Base-by-base conservation (phyloP, 2,888 invertebrate genomes). In the Agrochola macilenta region DNA sequence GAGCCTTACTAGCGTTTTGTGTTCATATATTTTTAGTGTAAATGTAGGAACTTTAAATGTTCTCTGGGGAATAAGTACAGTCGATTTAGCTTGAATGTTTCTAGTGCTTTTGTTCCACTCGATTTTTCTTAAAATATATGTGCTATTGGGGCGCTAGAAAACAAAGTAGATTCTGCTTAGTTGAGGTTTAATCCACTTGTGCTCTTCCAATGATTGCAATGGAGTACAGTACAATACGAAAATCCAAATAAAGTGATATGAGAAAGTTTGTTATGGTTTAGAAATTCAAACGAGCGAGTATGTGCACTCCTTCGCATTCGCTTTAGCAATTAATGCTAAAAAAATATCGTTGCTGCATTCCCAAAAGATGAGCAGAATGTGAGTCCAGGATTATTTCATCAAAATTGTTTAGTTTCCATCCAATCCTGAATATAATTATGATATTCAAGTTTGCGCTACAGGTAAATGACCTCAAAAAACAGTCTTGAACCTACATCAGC, bases 21-120 rank as follows among this genome's bases (percentile, higher is more conserved):
- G 57, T 63, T 79, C 57, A 58, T 69, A 80, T 80, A 64, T 69
- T 74, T 63, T 43, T 26, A 68, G 57, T 74, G 61, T 35, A 74
- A 39, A 68, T 20, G 43, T 11, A 30, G 11, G 20, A 66, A 72
- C 54, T 79, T 9, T 17, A 35, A 72, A 46, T 65, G 8, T 30
- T 60, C 1, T 58, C 20, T 8, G 2, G 20, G 23, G 49, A 52
- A 69, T 61, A 72, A 60, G 49, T 65, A 23, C 43, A 46, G 17
- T 7, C 7, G 30, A 65, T 46, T 3, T 14, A 23, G n/a, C 43
- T 79, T 30, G 9, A 17, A 52, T 64, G 49, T 58, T 35, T 71
- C 9, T 60, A 20, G 35, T 60, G 52, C 11, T 52, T 70, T 49
- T 52, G n/a, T 78, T 43, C 8, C 17, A 63, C 39, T 70, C 5